Percentiles rank a stretch among this genome's conserved stretches.
Conservation (phyloP, 2,113 vertebrate species). For the Sinocyclocheilus maitianheensis region DNA sequence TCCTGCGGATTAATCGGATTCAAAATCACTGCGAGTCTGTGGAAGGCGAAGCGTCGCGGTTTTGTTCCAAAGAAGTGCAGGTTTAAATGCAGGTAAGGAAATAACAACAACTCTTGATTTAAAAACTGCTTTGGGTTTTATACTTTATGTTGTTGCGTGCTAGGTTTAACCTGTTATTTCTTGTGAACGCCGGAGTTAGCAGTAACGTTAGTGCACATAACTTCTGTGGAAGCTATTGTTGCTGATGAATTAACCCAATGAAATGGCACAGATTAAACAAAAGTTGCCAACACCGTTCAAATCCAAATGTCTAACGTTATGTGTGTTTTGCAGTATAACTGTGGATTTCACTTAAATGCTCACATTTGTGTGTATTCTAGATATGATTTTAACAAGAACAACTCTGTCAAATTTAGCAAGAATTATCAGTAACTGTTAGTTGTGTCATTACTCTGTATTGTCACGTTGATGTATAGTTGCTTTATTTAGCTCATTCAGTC, state of each 20-base stretch:
- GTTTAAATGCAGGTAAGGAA: slow-evolving; percentile 13
- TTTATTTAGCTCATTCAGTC: background rate
- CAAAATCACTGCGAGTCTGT: slow-evolving; percentile 19
- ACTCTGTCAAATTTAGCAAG: background rate
- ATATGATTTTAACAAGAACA: background rate
- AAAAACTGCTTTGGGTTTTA: background rate
- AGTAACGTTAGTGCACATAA: background rate
- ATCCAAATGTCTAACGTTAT: background rate
- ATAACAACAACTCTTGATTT: background rate
- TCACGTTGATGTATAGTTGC: background rate
- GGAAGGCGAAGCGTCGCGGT: background rate
- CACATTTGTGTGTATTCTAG: background rate
- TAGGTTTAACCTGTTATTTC: background rate
- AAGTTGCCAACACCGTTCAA: background rate
- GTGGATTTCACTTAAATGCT: background rate
- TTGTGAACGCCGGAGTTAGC: background rate
- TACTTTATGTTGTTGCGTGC: background rate
- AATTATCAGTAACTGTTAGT: too few relatives aligned
- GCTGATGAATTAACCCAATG: background rate
- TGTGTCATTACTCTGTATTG: background rate
- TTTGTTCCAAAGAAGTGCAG: background rate
- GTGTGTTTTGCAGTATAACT: background rate
- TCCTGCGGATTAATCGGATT: slow-evolving; percentile 20
- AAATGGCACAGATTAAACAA: background rate
- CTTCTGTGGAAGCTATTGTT: background rate